These are phyloP conservation scores for Emydoidea blandingii DNA, from an alignment of 2,797 vertebrate genomes.

Conservation along the genomic window DNA sequence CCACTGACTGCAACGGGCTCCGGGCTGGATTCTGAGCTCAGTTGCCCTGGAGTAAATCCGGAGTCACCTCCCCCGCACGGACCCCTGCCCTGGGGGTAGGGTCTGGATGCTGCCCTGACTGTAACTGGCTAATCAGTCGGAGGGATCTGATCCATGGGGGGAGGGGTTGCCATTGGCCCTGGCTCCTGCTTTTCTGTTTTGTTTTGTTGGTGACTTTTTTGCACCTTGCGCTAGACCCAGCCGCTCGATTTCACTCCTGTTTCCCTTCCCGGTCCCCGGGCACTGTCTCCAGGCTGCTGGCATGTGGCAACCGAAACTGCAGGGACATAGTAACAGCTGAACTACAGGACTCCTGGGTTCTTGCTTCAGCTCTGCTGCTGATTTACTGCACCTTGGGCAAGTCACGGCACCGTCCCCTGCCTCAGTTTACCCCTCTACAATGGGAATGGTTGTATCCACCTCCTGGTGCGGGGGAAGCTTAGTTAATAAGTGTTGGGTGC, in stretches of 20 bases:
- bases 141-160: no score
- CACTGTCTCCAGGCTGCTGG: not conserved
- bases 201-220: not conserved
- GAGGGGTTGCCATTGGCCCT: not conserved
- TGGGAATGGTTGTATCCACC: not conserved
- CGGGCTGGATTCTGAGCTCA: not conserved
- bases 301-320: not conserved
- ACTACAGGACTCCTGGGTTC: not conserved
- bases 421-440: not conserved
- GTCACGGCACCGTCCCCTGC: not conserved
- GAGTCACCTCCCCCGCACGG: not conserved
- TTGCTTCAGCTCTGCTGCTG: not conserved
- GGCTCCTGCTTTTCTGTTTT: not conserved
- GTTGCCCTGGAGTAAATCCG: not conserved
- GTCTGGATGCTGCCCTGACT: not conserved
- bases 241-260: not conserved
- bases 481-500: constrained; percentile 18
- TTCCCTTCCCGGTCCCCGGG: not conserved
- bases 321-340: not conserved
- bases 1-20: not conserved
- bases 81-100: not conserved
- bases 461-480: not conserved
- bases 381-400: not conserved
- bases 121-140: no score
- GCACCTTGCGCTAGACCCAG: not conserved